These are phyloP conservation scores for Notiomystis cincta DNA, from an alignment of 2,113 vertebrate genomes.

Conservation along the genomic window DNA sequence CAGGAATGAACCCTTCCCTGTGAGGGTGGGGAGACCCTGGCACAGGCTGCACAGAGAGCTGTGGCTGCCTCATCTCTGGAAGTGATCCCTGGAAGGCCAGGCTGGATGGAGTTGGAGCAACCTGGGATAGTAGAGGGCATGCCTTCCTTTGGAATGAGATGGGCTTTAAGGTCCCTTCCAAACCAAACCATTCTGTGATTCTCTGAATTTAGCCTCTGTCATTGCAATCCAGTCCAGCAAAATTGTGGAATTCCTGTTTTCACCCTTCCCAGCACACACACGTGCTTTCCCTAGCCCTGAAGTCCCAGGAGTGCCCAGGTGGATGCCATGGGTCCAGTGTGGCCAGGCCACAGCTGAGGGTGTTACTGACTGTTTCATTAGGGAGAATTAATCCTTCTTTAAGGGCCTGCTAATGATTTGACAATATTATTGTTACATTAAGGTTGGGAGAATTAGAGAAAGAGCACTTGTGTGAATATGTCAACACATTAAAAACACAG, in stretches of 20 bases:
- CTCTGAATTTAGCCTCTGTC: neutral
- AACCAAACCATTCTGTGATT: neutral
- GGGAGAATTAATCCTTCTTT: constrained; percentile 44
- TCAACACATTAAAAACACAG: constrained; percentile 40
- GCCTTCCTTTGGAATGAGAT: neutral
- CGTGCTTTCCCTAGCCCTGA: neutral
- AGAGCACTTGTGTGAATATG: constrained; percentile 41
- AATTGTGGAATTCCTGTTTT: neutral
- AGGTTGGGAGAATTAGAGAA: constrained; percentile 31
- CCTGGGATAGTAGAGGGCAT: rapidly evolving
- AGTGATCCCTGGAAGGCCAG: neutral
- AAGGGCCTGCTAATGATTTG: constrained; percentile 49
- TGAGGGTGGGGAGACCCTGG: rapidly evolving
- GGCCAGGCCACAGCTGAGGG: neutral
- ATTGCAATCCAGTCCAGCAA: neutral
- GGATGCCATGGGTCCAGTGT: neutral
- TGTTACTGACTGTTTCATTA: neutral
- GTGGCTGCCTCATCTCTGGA: neutral
- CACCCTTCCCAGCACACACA: neutral
- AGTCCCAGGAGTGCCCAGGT: neutral
- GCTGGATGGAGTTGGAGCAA: rapidly evolving
- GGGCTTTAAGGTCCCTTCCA: neutral
- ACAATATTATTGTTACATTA: constrained; percentile 54
- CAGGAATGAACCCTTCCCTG: rapidly evolving
- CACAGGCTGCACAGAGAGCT: neutral